A percentile compares a stretch with the other conserved stretches of the same genome.
phyloP scores from a whole-genome alignment of 2,797 vertebrate genomes.

The Paguma larvata region DNA sequence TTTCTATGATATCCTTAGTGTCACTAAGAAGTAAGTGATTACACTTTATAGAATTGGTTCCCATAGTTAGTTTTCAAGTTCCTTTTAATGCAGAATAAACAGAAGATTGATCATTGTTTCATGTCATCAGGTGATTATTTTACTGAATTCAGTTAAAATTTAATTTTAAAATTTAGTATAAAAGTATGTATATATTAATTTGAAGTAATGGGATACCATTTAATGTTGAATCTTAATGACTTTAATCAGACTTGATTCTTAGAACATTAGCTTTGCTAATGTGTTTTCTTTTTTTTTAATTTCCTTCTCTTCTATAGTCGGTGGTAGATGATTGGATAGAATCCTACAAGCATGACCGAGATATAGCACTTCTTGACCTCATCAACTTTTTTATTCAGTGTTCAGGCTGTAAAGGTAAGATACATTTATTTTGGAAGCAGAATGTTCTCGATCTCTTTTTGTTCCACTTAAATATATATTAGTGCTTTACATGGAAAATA shows the following conservation, averaged over 20 bases:
- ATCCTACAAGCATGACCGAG: slow-evolving; percentile 98
- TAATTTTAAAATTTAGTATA: slow-evolving; percentile 6
- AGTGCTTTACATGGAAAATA: slow-evolving; percentile 39
- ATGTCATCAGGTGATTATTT: background rate
- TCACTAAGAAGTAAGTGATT: slow-evolving; percentile 45
- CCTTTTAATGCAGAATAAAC: slow-evolving; percentile 15
- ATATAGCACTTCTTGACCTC: slow-evolving; percentile 98
- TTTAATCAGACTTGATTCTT: slow-evolving; percentile 56
- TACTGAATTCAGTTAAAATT: slow-evolving; percentile 60
- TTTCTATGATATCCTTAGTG: slow-evolving; percentile 57
- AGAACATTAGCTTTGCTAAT: background rate
- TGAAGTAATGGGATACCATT: slow-evolving; percentile 20
- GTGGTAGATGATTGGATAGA: slow-evolving; percentile 99
- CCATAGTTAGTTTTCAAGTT: slow-evolving; percentile 1
- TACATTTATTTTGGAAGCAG: slow-evolving; percentile 68
- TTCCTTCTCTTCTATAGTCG: slow-evolving; percentile 90
- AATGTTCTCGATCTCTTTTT: slow-evolving; percentile 31
- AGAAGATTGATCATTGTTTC: slow-evolving; percentile 16
- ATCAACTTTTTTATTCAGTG: slow-evolving; percentile 99
- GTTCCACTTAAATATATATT: slow-evolving; percentile 28
- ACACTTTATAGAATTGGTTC: background rate
- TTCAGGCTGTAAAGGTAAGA: slow-evolving; percentile 98
- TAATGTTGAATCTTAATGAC: slow-evolving; percentile 25
- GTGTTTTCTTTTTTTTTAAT: slow-evolving; percentile 52
- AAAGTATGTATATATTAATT: background rate